phyloP scores from a whole-genome alignment of 2,797 vertebrate genomes.

The Hipposideros larvatus region DNA sequence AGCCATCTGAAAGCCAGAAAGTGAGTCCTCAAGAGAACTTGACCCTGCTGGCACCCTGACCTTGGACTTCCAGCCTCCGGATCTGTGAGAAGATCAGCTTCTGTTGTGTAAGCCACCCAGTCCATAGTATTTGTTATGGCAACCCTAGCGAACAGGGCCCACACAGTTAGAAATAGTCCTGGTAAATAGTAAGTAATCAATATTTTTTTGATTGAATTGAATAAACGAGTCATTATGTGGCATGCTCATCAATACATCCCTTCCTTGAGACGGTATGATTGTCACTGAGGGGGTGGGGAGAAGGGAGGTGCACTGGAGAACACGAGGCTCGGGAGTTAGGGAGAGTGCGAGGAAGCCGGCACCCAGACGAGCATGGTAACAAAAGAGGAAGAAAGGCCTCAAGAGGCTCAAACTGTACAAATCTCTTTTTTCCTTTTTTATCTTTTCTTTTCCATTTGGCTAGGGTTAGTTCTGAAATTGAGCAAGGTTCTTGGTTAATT shows the following conservation, averaged over 20 bases:
- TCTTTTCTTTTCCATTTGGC: background rate
- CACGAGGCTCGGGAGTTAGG: background rate
- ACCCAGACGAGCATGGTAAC: background rate
- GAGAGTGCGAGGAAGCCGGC: too few relatives aligned
- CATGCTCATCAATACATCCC: background rate
- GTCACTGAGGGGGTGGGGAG: background rate
- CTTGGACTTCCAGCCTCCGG: background rate
- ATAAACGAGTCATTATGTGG: slow-evolving; percentile 18
- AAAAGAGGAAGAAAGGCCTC: background rate
- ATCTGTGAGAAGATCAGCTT: background rate
- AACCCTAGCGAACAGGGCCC: background rate
- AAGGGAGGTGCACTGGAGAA: background rate
- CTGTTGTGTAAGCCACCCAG: background rate
- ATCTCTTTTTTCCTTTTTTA: background rate
- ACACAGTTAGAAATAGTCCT: background rate
- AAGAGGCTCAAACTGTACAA: background rate
- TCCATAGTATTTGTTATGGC: background rate
- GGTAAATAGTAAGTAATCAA: slow-evolving; percentile 14
- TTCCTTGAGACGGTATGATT: background rate
- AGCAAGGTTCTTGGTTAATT: slow-evolving; percentile 6
- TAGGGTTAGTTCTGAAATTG: slow-evolving; percentile 5
- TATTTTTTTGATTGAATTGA: slow-evolving; percentile 12
- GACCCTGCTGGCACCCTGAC: background rate
- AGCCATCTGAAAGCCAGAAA: background rate
- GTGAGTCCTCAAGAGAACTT: background rate